A percentile compares a stretch with the other conserved stretches of the same genome.
phyloP scores from a whole-genome alignment of 2,888 invertebrate species.

The Tinea pellionella region DNA sequence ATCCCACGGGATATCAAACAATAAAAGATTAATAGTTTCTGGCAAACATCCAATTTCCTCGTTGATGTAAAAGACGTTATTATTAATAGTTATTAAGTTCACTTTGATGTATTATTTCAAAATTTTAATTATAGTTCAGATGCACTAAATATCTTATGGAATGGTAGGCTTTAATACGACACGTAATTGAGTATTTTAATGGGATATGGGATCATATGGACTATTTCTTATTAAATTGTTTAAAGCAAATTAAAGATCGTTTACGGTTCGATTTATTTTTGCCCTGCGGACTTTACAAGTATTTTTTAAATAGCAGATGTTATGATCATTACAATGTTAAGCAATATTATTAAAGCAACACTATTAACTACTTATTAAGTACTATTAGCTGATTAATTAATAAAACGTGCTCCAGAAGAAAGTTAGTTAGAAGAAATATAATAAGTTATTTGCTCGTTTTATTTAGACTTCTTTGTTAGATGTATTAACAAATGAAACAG shows the following conservation, averaged over 20 bases:
- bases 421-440: neutral
- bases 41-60: neutral
- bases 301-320: too few relatives aligned
- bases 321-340: neutral
- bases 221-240: too few relatives aligned
- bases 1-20: neutral
- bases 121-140: conserved; percentile 6
- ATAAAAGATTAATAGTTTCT: neutral
- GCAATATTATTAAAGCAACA: neutral
- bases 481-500: conserved; percentile 7
- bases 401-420: neutral
- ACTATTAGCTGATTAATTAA: neutral
- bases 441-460: neutral
- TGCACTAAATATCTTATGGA: neutral
- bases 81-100: conserved; percentile 1
- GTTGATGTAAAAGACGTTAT: neutral
- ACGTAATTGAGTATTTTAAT: neutral
- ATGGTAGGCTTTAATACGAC: neutral
- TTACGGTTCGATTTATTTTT: too few relatives aligned
- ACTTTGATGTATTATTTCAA: neutral
- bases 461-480: neutral
- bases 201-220: neutral
- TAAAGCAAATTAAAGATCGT: too few relatives aligned
- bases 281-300: too few relatives aligned
- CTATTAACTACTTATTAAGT: neutral